Percentiles rank a stretch among this genome's conserved stretches.
These are phyloP conservation scores for Pogonophryne albipinna DNA, from an alignment of 2,797 vertebrate species.

Conservation along the genomic window DNA sequence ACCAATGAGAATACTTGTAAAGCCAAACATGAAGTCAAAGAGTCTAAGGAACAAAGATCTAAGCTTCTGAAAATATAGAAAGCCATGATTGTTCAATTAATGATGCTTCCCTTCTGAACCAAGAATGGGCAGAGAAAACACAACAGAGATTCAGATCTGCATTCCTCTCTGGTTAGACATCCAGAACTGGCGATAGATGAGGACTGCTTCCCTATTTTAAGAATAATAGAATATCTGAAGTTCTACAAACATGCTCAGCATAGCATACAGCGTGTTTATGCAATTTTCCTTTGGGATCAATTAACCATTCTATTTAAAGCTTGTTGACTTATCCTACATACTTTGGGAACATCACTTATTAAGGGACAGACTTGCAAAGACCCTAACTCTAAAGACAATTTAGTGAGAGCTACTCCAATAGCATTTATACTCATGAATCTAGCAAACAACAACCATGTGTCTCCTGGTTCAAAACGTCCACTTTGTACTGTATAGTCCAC, in stretches of 20 bases:
- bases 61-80: slow-evolving; percentile 75
- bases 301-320: slow-evolving; percentile 36
- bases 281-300: slow-evolving; percentile 44
- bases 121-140: slow-evolving; percentile 78
- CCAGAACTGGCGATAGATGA: slow-evolving; percentile 60
- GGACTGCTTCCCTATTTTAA: slow-evolving; percentile 62
- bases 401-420: slow-evolving; percentile 8
- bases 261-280: slow-evolving; percentile 53
- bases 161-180: slow-evolving; percentile 71
- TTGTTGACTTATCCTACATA: slow-evolving; percentile 22
- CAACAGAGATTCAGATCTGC: slow-evolving; percentile 72
- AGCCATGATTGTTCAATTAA: slow-evolving; percentile 71
- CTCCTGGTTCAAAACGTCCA: slow-evolving; percentile 18
- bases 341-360: slow-evolving; percentile 26
- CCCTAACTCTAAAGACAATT: slow-evolving; percentile 23
- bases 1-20: slow-evolving; percentile 73
- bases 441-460: slow-evolving; percentile 8
- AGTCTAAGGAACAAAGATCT: slow-evolving; percentile 74
- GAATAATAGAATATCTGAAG: slow-evolving; percentile 45
- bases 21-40: slow-evolving; percentile 73
- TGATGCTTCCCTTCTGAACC: slow-evolving; percentile 62
- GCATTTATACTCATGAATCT: slow-evolving; percentile 32
- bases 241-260: slow-evolving; percentile 43
- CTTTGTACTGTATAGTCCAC: slow-evolving; percentile 10
- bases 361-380: slow-evolving; percentile 23